Evolutionary conservation across 2,888 invertebrate genomes (phyloP), one percentile per base, ranked within the genome.

Genomic region (Dusona sp.): DNA sequence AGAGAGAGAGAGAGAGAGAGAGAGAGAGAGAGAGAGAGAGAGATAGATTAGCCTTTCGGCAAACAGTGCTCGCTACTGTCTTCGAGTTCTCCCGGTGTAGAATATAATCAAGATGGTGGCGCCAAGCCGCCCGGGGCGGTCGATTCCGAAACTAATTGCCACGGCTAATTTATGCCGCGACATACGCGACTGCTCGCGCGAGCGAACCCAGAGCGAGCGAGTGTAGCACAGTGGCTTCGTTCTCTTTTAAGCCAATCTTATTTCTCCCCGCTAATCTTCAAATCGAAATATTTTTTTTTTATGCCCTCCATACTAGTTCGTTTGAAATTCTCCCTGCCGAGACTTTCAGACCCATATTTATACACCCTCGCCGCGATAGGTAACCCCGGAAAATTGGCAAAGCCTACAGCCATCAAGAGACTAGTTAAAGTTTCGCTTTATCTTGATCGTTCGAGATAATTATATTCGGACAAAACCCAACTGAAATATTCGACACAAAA

Each of bases 71-170:
- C 89, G 93, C 93, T 93, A 94, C 94, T 93, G 94, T 94, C 92
- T 92, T 92, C 89, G 90, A 88, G 84, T 88, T 88, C 87, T 68
- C 87, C 81, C 87, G 79, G 85, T 83, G 77, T 83, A 82, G 75
- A 73, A 68, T 88, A 91, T 91, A 93, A 94, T 94, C 94, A 93
- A 94, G 94, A 94, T 93, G 94, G 93, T 93, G 93, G 94, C 93
- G 93, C 93, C 93, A 93, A 91, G 85, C 93, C 93, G 93, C 92
- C 93, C 93, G 93, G 91, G 91, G 92, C 93, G 92, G 92, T 91
- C 93, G 93, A 93, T 93, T 92, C 92, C 92, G 91, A 93, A 94
- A 94, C 94, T 94, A 94, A 94, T 94, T 94, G 93, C 93, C 92
- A 91, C 91, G 93, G 92, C 93, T 94, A 94, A 94, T 94, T 94